Percentiles rank a stretch among this genome's conserved stretches.
Conservation (phyloP, 2,888 invertebrate species). For the Luffia ferchaultella region DNA sequence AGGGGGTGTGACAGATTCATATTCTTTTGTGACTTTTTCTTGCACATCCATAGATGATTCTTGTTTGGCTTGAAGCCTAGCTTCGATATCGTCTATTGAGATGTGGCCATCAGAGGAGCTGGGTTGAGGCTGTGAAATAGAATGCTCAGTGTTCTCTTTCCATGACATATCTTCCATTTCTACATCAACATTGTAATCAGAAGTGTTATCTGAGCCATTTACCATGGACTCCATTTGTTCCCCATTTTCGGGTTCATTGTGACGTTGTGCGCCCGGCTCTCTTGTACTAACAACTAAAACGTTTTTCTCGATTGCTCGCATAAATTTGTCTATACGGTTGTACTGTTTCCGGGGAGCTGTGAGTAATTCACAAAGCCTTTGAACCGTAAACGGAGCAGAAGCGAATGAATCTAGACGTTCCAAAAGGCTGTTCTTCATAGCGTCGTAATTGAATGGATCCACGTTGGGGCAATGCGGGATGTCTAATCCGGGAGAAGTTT, state of each 20-base stretch:
- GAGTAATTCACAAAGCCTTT: slow-evolving; percentile 93
- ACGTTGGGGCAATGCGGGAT: slow-evolving; percentile 90
- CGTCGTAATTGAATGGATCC: slow-evolving; percentile 89
- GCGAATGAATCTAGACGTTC: slow-evolving; percentile 85
- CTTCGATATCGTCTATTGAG: slow-evolving; percentile 47
- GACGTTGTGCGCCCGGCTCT: slow-evolving; percentile 70
- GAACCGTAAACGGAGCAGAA: slow-evolving; percentile 95
- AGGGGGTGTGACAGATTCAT: slow-evolving; percentile 41
- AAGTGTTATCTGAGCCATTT: slow-evolving; percentile 67
- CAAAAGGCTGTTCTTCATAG: slow-evolving; percentile 83
- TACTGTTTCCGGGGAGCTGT: slow-evolving; percentile 93
- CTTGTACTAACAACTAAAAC: slow-evolving; percentile 85
- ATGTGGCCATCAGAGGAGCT: slow-evolving; percentile 49
- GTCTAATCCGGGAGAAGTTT: slow-evolving; percentile 78
- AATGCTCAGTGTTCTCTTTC: slow-evolving; percentile 43
- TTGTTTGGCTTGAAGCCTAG: slow-evolving; percentile 53
- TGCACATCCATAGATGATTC: slow-evolving; percentile 29
- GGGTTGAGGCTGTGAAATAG: slow-evolving; percentile 36
- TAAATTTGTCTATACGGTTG: slow-evolving; percentile 94
- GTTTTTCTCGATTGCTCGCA: slow-evolving; percentile 96
- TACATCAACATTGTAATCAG: slow-evolving; percentile 61
- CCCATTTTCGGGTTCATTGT: slow-evolving; percentile 71
- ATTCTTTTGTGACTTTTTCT: slow-evolving; percentile 30
- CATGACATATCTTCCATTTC: slow-evolving; percentile 63
- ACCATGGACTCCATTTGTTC: slow-evolving; percentile 68